Percentiles rank a stretch among this genome's conserved stretches.
phyloP scores from a whole-genome alignment of 2,888 invertebrate genomes.

The Sisyra terminalis region DNA sequence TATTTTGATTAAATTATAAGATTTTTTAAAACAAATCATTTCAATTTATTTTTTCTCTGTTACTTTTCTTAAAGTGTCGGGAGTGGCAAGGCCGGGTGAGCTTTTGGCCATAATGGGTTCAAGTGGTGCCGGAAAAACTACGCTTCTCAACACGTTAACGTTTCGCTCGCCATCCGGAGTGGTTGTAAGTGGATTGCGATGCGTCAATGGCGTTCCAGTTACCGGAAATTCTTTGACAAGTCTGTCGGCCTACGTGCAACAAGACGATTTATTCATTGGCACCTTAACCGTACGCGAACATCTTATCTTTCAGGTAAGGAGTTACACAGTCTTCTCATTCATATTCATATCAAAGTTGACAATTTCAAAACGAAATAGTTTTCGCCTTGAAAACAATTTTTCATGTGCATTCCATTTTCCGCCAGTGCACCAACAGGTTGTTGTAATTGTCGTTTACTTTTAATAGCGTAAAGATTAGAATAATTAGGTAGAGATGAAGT shows the following conservation, averaged over 20 bases:
- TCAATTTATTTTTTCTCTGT: slow-evolving; percentile 5
- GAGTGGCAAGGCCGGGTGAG: slow-evolving; percentile 73
- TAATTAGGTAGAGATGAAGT: no score
- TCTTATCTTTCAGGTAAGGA: slow-evolving; percentile 61
- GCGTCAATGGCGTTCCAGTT: slow-evolving; percentile 62
- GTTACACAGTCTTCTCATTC: neutral
- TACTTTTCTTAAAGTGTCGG: slow-evolving; percentile 42
- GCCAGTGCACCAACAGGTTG: no score
- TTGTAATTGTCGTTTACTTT: no score
- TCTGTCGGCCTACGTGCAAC: slow-evolving; percentile 82
- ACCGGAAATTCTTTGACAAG: slow-evolving; percentile 54
- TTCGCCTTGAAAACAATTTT: no score
- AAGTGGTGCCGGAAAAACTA: slow-evolving; percentile 90
- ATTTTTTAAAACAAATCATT: slow-evolving; percentile 6
- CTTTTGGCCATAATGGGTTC: slow-evolving; percentile 77
- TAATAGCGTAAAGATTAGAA: no score
- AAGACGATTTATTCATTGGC: slow-evolving; percentile 84
- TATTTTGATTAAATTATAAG: no score
- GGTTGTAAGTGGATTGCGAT: slow-evolving; percentile 38
- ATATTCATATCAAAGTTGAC: no score
- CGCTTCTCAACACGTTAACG: slow-evolving; percentile 76
- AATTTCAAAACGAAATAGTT: no score
- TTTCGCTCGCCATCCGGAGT: slow-evolving; percentile 59
- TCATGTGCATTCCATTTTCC: no score
- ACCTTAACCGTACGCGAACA: slow-evolving; percentile 81